phyloP scores from a whole-genome alignment of 2,797 vertebrate genomes.

The Staurois parvus region DNA sequence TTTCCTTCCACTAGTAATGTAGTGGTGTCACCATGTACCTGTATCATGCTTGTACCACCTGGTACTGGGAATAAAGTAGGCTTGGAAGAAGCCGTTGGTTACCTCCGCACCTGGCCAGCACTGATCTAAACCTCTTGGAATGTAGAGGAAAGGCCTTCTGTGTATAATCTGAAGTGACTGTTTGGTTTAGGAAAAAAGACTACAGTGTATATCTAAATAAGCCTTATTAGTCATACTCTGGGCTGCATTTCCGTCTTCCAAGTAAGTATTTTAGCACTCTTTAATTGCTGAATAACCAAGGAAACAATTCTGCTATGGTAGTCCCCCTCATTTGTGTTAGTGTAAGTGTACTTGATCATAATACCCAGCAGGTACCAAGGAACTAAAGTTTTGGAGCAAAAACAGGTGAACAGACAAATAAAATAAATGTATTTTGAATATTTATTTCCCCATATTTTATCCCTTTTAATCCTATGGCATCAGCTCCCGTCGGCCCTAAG shows the following conservation, averaged over 20 bases:
- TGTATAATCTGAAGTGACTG: neutral
- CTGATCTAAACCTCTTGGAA: constrained; percentile 38
- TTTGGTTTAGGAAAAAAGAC: neutral
- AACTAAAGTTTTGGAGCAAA: no score
- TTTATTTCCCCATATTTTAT: no score
- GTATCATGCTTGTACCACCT: constrained; percentile 14
- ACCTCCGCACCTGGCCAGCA: constrained; percentile 10
- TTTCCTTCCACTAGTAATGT: neutral
- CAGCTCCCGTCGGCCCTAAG: no score
- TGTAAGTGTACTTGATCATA: no score
- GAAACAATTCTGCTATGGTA: neutral
- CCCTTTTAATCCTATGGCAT: no score
- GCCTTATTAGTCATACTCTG: neutral
- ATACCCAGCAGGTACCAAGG: no score
- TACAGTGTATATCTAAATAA: neutral
- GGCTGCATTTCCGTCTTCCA: neutral
- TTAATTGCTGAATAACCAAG: neutral
- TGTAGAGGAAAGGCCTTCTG: constrained; percentile 14
- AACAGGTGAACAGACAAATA: no score
- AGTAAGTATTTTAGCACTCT: neutral
- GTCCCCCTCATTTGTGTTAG: no score
- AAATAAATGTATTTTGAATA: no score
- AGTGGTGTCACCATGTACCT: constrained; percentile 25
- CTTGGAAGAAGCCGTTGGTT: neutral
- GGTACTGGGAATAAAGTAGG: neutral